Conservation (phyloP, 1,140 invertebrate genomes). For the Drosophila malerkotliana region DNA sequence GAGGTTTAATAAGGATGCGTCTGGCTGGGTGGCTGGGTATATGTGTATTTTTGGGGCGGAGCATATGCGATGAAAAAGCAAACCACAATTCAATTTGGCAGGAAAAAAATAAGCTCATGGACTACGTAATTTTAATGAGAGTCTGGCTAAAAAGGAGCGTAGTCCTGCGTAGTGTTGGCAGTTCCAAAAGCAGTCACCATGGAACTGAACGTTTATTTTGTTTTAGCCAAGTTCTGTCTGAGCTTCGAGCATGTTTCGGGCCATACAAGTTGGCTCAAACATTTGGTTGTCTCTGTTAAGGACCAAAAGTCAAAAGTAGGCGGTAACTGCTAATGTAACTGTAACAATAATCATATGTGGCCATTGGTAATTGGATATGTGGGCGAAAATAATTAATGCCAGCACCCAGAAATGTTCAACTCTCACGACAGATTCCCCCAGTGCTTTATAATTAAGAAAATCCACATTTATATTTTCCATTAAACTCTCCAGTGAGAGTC, state of each 20-base stretch:
- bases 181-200: constrained; percentile 22
- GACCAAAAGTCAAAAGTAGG: constrained; percentile 4
- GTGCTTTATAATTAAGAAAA: constrained; percentile 11
- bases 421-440: not conserved
- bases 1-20: constrained; percentile 22
- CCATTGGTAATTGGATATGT: constrained; percentile 51
- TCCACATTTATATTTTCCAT: not conserved
- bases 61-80: constrained; percentile 48
- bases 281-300: constrained; percentile 15
- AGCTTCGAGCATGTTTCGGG: constrained; percentile 12
- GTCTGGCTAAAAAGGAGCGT: constrained; percentile 4
- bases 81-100: constrained; percentile 44
- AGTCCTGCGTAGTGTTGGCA: constrained; percentile 8
- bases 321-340: constrained; percentile 13
- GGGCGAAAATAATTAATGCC: constrained; percentile 35
- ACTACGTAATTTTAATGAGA: constrained; percentile 6
- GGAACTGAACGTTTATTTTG: constrained; percentile 36
- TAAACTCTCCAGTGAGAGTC: not conserved
- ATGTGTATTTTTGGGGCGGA: constrained; percentile 5
- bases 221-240: not conserved
- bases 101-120: constrained; percentile 1
- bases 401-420: not conserved
- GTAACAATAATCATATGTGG: constrained; percentile 33
- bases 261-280: constrained; percentile 23
- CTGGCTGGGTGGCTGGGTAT: not conserved